Evolutionary conservation across 2,888 invertebrate genomes (phyloP), one percentile per base, ranked within the genome.

Genomic region (Calameuta idolon): DNA sequence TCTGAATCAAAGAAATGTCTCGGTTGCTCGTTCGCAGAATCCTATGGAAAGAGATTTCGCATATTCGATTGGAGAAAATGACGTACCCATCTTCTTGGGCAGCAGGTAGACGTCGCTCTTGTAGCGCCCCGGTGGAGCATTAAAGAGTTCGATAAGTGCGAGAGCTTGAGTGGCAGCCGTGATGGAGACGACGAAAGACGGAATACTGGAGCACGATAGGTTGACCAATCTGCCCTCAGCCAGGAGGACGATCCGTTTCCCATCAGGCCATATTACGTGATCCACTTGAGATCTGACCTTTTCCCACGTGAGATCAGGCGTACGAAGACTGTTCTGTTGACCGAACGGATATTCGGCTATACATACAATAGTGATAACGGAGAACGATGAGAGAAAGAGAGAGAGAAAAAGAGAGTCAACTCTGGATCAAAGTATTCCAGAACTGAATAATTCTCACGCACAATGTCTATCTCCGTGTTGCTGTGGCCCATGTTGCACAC

Each of bases 401-500:
- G 4, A 33, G 33, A 33, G 33, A 33, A 4, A 35, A 11, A 35
- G 35, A 35, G 35, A 35, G 23, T 11, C 15, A 77, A 77, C 40
- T 40, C 40, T 40, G 31, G 23, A 31, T 34, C 12, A 75, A 77
- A 33, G 68, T 71, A 71, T 73, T 31, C 33, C 69, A 73, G 34
- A 55, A 4, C 34, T 30, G 34, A 34, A 69, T 34, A 69, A 15
- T 75, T 11, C 69, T 69, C 79, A 92, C 94, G 92, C 92, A 96
- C 96, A 84, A 98, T 97, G 92, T 98, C 98, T 86, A 97, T 97
- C 94, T 98, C 98, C 0, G 98, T 98, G 92, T 98, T 98, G 83
- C 98, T 98, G 92, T 98, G 98, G 0, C 98, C 98, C 98, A 98
- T 98, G 92, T 98, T 98, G 92, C 98, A 98, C 1, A 98, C 95